These are phyloP conservation scores for Magallana nippona DNA, from an alignment of 2,888 invertebrate species.

Conservation along the genomic window DNA sequence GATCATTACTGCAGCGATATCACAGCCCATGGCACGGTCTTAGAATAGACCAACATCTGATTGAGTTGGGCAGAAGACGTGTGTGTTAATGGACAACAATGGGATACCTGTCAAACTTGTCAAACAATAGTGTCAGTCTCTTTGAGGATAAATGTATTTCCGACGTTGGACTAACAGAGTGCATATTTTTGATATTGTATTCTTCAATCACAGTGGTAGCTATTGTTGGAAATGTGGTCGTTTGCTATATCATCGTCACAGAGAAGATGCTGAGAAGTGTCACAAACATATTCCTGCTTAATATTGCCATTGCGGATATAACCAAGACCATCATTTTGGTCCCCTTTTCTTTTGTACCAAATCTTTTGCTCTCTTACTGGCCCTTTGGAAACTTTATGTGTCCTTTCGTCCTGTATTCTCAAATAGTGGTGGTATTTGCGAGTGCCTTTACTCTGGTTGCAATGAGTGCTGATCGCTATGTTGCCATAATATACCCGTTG, in stretches of 20 bases:
- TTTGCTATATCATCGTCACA: conserved; percentile 91
- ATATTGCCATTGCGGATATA: conserved; percentile 80
- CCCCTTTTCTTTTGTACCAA: conserved; percentile 86
- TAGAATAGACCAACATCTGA: too few species aligned
- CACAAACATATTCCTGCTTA: conserved; percentile 86
- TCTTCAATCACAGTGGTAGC: conserved; percentile 80
- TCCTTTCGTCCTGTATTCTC: conserved; percentile 90
- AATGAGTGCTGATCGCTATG: conserved; percentile 94
- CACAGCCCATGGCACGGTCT: too few species aligned
- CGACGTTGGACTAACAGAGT: conserved; percentile 56
- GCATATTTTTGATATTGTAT: conserved; percentile 79
- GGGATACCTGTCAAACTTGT: neutral
- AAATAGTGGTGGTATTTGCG: conserved; percentile 84
- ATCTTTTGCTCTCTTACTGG: conserved; percentile 90
- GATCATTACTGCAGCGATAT: too few species aligned
- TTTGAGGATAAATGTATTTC: neutral
- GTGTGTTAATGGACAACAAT: too few species aligned
- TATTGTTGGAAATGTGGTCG: conserved; percentile 82
- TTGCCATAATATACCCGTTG: conserved; percentile 93
- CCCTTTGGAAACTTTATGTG: conserved; percentile 92
- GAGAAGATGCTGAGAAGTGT: conserved; percentile 94
- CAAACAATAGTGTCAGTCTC: neutral
- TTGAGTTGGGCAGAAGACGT: too few species aligned
- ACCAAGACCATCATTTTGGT: conserved; percentile 80
- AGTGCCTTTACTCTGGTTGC: conserved; percentile 95